Evolutionary conservation across 2,113 vertebrate species (phyloP).

Genomic region (Tamias sibiricus): DNA sequence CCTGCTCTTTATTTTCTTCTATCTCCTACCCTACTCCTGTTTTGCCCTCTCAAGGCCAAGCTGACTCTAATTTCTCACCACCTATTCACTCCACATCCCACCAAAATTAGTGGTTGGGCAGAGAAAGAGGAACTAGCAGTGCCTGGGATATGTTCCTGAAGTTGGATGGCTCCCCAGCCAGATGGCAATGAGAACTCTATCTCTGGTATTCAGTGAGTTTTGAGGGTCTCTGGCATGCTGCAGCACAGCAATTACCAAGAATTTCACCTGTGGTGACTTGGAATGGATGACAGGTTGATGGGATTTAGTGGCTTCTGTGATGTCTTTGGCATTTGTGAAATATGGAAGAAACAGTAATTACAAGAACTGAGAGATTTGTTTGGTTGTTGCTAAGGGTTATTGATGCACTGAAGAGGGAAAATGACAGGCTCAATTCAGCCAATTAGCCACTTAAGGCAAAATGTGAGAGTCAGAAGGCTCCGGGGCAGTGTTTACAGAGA

Average conservation of each 20-base stretch:
- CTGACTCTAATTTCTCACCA: constrained; percentile 13
- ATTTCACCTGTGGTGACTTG: constrained; percentile 68
- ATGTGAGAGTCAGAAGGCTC: neutral
- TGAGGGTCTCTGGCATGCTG: constrained; percentile 36
- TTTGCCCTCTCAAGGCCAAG: constrained; percentile 11
- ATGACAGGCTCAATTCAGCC: constrained; percentile 43
- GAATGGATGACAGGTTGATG: constrained; percentile 9
- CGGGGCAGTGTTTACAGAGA: neutral
- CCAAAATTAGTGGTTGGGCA: neutral
- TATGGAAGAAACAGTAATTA: constrained; percentile 56
- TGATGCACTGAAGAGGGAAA: constrained; percentile 57
- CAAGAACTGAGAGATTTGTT: constrained; percentile 32
- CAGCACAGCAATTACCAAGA: constrained; percentile 25
- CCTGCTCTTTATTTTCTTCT: neutral
- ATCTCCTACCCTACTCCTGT: neutral
- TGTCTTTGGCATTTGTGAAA: constrained; percentile 55
- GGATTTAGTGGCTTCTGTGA: neutral
- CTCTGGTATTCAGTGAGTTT: neutral
- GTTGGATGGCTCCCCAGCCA: constrained; percentile 36
- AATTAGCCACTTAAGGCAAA: constrained; percentile 52
- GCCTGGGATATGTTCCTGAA: neutral
- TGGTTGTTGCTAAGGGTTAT: constrained; percentile 32
- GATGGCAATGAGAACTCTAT: constrained; percentile 50
- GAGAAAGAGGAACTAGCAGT: neutral
- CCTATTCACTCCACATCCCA: neutral